These are phyloP conservation scores for Chrysogorgia sp. DNA, from an alignment of 92 coral and sea anemone species.

Conservation along the genomic window DNA sequence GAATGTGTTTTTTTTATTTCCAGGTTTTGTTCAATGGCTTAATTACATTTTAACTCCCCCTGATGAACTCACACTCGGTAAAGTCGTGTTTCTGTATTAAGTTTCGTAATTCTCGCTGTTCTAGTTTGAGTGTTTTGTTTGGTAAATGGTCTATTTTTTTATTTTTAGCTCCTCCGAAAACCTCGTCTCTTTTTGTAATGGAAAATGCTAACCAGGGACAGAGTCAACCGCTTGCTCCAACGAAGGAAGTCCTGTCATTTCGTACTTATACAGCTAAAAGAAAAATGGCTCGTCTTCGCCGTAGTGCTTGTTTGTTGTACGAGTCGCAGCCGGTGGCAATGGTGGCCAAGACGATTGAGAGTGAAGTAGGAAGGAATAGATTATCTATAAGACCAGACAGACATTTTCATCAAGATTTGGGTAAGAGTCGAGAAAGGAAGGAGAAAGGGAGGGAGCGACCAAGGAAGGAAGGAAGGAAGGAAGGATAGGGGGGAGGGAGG, in stretches of 20 bases:
- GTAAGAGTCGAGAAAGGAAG: slow-evolving; percentile 46
- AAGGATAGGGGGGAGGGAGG: no score
- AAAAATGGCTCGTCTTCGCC: slow-evolving; percentile 89
- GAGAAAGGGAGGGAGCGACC: no score
- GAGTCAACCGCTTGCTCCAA: slow-evolving; percentile 88
- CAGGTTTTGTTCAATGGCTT: slow-evolving; percentile 92
- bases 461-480: no score
- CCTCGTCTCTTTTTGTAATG: slow-evolving; percentile 9
- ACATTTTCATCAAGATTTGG: slow-evolving; percentile 93
- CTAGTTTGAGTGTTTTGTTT: neutral
- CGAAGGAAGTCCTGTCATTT: slow-evolving; percentile 83
- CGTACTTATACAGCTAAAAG: slow-evolving; percentile 90
- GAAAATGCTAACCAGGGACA: neutral
- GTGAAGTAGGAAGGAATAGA: slow-evolving; percentile 90
- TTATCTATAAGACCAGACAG: slow-evolving; percentile 82
- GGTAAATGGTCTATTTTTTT: neutral
- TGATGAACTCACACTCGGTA: slow-evolving; percentile 70
- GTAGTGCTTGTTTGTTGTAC: slow-evolving; percentile 88
- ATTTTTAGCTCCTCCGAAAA: slow-evolving; percentile 4
- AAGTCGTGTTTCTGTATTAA: no score
- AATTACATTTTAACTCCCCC: slow-evolving; percentile 93
- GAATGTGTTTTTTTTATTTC: neutral
- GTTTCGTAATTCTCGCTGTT: no score
- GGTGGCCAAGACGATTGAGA: slow-evolving; percentile 75
- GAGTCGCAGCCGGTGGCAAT: slow-evolving; percentile 86